Evolutionary conservation across 2,888 invertebrate species (phyloP).

Genomic region (Marasmarcha lunaedactyla): DNA sequence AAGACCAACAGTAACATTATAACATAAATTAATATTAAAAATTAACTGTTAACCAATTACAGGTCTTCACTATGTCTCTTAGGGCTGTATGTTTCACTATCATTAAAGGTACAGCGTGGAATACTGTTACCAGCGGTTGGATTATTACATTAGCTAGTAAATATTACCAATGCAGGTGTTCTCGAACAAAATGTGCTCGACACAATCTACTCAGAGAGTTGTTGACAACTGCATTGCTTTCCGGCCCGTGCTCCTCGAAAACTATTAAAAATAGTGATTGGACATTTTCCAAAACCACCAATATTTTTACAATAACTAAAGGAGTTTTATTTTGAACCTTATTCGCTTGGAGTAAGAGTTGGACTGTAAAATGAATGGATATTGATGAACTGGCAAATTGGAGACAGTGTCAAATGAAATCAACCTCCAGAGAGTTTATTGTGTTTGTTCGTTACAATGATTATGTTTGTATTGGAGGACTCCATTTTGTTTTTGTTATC

Average conservation of each 20-base stretch:
- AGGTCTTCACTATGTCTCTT: no score
- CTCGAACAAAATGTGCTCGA: neutral
- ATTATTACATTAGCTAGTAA: no score
- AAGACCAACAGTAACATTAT: no score
- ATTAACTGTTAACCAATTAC: no score
- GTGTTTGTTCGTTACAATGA: constrained; percentile 7
- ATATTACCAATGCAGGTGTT: neutral
- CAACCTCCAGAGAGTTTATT: constrained; percentile 5
- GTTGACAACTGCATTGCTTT: neutral
- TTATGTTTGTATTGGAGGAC: neutral
- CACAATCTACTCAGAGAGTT: no score
- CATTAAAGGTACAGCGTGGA: no score
- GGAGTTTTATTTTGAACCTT: constrained; percentile 17
- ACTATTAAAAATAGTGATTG: constrained; percentile 27
- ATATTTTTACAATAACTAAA: neutral
- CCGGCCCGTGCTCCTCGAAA: constrained; percentile 9
- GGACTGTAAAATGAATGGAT: neutral
- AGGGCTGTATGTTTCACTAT: no score
- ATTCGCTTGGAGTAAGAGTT: constrained; percentile 1
- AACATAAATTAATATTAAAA: no score
- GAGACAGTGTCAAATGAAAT: constrained; percentile 2
- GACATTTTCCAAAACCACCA: constrained; percentile 17
- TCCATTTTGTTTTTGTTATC: constrained; percentile 2
- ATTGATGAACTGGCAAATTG: constrained; percentile 1
- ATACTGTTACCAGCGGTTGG: no score